These are phyloP conservation scores for Vanacampus margaritifer DNA, from an alignment of 2,113 vertebrate genomes.

Conservation along the genomic window DNA sequence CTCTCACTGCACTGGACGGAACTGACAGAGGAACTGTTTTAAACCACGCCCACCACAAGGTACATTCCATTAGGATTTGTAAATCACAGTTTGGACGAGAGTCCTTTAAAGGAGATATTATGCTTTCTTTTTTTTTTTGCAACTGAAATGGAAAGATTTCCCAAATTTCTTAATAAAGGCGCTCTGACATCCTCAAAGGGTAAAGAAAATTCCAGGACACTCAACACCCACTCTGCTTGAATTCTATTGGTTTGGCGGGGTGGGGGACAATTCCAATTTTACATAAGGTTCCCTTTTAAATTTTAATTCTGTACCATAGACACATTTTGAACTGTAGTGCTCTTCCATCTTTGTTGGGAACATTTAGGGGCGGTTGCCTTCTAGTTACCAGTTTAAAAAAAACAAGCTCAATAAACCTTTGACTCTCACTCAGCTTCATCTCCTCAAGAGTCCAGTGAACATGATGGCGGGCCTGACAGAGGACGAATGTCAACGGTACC, in stretches of 20 bases:
- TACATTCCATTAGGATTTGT: not conserved
- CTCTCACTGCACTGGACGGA: conserved; percentile 60
- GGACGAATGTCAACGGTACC: conserved; percentile 80
- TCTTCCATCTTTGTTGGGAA: not conserved
- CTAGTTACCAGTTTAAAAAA: not conserved
- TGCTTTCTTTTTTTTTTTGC: too few species aligned
- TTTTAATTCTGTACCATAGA: too few species aligned
- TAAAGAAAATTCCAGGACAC: too few species aligned
- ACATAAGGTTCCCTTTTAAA: too few species aligned
- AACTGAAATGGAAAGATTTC: too few species aligned
- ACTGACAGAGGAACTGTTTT: conserved; percentile 9
- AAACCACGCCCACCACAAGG: conserved; percentile 46
- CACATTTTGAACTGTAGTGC: not conserved
- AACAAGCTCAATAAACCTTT: not conserved
- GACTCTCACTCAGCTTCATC: conserved; percentile 29
- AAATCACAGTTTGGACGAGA: not conserved
- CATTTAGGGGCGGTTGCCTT: not conserved
- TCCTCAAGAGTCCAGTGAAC: conserved; percentile 35
- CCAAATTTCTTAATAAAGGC: too few species aligned
- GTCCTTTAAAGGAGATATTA: too few species aligned
- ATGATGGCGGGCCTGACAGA: conserved; percentile 74
- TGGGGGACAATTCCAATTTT: too few species aligned
- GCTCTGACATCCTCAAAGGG: too few species aligned
- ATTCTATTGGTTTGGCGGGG: too few species aligned
- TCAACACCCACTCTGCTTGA: too few species aligned